phyloP scores from a whole-genome alignment of 2,113 vertebrate species.

The Caloenas nicobarica region DNA sequence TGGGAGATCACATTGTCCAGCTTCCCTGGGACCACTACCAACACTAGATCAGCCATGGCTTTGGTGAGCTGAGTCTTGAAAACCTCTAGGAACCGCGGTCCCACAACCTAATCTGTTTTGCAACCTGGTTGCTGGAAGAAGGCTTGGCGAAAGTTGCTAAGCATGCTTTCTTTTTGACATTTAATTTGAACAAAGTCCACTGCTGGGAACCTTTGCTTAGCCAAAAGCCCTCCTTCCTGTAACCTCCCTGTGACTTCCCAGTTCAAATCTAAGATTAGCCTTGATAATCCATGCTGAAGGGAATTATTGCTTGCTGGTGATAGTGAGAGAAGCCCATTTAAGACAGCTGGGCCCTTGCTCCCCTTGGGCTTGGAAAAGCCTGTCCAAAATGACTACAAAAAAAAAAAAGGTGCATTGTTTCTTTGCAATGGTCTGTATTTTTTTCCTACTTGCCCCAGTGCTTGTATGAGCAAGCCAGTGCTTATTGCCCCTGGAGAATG shows the following conservation, averaged over 20 bases:
- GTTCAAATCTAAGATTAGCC: background rate
- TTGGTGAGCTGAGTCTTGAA: background rate
- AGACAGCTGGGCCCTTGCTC: background rate
- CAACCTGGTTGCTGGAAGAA: background rate
- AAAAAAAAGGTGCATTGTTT: background rate
- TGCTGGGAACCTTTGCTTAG: background rate
- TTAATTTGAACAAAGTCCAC: background rate
- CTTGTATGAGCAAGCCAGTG: background rate
- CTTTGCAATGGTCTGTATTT: background rate
- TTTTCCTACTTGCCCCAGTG: background rate
- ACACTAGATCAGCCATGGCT: accelerated
- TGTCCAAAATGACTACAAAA: background rate
- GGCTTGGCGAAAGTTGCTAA: background rate
- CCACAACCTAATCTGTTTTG: background rate
- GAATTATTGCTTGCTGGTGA: background rate
- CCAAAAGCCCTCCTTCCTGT: background rate
- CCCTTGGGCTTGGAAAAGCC: background rate
- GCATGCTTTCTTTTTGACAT: background rate
- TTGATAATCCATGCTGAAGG: background rate
- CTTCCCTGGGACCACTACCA: background rate
- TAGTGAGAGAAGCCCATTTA: background rate
- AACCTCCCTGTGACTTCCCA: accelerated
- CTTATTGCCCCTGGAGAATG: background rate
- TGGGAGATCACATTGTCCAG: background rate
- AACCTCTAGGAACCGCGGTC: background rate